Base-by-base conservation (phyloP, 2,113 vertebrate species). In the Sarotherodon lohbergeri region DNA sequence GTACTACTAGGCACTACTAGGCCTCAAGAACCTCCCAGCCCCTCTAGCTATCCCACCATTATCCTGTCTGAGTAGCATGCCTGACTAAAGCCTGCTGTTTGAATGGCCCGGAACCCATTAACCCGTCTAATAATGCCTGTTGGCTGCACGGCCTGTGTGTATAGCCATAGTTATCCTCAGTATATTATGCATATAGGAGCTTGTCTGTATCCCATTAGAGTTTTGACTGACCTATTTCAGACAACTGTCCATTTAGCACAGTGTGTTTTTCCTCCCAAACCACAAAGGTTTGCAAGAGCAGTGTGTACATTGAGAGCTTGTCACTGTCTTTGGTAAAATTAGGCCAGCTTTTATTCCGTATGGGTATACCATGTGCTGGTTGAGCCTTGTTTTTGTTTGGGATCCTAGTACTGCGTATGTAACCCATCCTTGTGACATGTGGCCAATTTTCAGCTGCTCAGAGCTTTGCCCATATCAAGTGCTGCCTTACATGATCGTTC, bases 161-260 rank as follows among this genome's bases (percentile, higher is more conserved):
- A 22, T 54, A 41, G 57, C 22, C 29, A 41, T 46, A 24, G 78
- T 80, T 87, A 59, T 89, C 39, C 5, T 10, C 61, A 54, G 32
- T 34, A 55, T 48, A 66, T 88, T 63, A 17, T 87, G 85, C 88
- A 80, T 59, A 52, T 71, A 57, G 80, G 81, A 86, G 88, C 86
- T 82, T 48, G 86, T 89, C 78, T 78, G 84, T 84, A 12, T 86
- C 63, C 80, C 86, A 87, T 87, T 80, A 85, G 85, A 83, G 66
- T 68, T 92, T 85, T 86, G 80, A 86, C 84, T 94, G 95, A 94
- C 94, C 95, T 94, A 81, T 83, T 95, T 94, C 88, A 84, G 86
- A 94, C 90, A 89, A 91, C 19, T 84, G 81, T 90, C 87, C 82
- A 87, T 92, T 94, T 93, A 81, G 80, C 36, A 76, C 36, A 6